Percentiles rank a stretch among this genome's conserved stretches.
These are phyloP conservation scores for Pyrochroa serraticornis DNA, from an alignment of 2,888 invertebrate species.

Conservation along the genomic window DNA sequence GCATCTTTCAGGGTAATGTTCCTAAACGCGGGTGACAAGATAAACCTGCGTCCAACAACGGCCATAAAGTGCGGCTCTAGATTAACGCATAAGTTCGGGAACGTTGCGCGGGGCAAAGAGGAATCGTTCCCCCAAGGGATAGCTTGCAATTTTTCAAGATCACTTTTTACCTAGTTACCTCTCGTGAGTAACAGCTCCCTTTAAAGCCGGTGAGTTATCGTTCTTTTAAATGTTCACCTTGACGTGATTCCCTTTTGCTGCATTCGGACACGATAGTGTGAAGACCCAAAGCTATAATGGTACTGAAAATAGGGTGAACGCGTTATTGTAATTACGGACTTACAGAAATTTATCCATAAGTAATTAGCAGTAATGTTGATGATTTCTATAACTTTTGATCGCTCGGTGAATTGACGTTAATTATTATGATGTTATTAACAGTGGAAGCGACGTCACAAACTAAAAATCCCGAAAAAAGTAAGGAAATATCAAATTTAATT, in stretches of 20 bases:
- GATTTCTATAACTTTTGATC: too few relatives aligned
- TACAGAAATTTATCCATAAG: too few relatives aligned
- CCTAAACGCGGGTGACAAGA: constrained; percentile 48
- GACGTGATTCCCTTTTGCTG: constrained; percentile 33
- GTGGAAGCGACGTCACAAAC: too few relatives aligned
- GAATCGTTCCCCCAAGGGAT: constrained; percentile 33
- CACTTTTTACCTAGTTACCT: constrained; percentile 32
- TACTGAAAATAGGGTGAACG: too few relatives aligned
- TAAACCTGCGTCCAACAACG: constrained; percentile 41
- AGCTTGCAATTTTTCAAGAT: constrained; percentile 42
- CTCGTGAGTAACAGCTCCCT: constrained; percentile 32
- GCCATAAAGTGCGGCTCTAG: constrained; percentile 39
- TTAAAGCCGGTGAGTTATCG: constrained; percentile 37
- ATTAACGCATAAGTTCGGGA: constrained; percentile 46
- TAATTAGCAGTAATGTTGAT: too few relatives aligned
- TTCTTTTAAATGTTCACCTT: constrained; percentile 37
- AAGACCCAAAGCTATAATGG: too few relatives aligned
- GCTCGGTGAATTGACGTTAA: too few relatives aligned
- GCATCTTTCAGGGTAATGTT: constrained; percentile 48
- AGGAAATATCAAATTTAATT: too few relatives aligned
- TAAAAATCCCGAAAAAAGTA: too few relatives aligned
- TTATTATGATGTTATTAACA: too few relatives aligned
- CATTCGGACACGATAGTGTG: constrained; percentile 16
- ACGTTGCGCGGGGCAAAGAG: constrained; percentile 28
- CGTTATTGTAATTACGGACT: too few relatives aligned